phyloP scores from a whole-genome alignment of 2,113 vertebrate species.

The Lepus europaeus region DNA sequence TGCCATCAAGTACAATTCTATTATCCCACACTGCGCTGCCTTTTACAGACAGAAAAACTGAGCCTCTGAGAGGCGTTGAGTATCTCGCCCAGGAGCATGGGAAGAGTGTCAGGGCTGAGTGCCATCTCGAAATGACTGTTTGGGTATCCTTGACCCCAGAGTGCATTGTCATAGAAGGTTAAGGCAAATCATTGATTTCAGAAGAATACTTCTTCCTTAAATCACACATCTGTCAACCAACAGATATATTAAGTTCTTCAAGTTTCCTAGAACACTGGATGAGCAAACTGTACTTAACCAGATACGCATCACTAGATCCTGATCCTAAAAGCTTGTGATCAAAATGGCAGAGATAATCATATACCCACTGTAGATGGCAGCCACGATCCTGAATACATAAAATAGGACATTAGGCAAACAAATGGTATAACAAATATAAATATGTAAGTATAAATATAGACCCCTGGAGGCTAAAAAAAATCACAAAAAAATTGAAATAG shows the following conservation, averaged over 20 bases:
- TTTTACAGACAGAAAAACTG: not conserved
- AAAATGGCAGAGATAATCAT: not conserved
- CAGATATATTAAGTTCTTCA: not conserved
- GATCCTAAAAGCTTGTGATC: not conserved
- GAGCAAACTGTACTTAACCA: not conserved
- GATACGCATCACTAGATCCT: not conserved
- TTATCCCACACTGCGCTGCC: not conserved
- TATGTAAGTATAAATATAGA: not conserved
- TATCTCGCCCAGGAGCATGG: not conserved
- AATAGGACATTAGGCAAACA: not conserved
- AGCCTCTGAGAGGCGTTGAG: not conserved
- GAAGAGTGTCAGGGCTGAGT: not conserved
- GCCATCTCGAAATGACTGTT: not conserved
- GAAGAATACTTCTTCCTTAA: not conserved
- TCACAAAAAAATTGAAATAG: constrained; percentile 1
- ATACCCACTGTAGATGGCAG: not conserved
- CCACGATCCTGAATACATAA: not conserved
- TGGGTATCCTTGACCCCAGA: not conserved
- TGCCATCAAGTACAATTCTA: not conserved
- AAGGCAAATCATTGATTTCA: constrained; percentile 7
- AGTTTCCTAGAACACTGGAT: not conserved
- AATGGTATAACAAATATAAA: not conserved
- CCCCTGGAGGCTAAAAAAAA: not conserved
- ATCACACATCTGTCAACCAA: not conserved
- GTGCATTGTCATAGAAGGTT: not conserved